These are phyloP conservation scores for Vireo altiloquus DNA, from an alignment of 2,113 vertebrate genomes.

Conservation along the genomic window DNA sequence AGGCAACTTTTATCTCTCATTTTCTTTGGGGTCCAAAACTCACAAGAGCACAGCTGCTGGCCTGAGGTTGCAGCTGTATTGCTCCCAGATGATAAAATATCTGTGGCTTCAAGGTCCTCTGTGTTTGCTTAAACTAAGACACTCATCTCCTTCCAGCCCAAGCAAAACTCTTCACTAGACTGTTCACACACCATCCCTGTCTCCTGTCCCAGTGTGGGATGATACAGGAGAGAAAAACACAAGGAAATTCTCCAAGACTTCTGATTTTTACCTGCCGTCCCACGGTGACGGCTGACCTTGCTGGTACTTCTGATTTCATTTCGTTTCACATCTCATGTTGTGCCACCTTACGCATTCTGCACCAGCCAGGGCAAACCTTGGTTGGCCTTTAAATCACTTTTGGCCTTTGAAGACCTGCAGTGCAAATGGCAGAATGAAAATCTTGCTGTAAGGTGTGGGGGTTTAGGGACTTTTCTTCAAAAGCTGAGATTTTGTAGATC, in stretches of 20 bases:
- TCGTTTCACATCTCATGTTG: not conserved
- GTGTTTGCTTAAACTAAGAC: not conserved
- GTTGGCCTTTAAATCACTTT: not conserved
- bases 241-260: not conserved
- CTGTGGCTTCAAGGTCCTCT: not conserved
- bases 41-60: slow-evolving; percentile 27
- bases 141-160: not conserved
- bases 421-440: not conserved
- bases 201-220: not conserved
- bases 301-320: not conserved
- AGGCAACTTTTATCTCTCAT: slow-evolving; percentile 28
- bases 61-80: not conserved
- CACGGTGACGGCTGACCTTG: not conserved
- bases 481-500: not conserved
- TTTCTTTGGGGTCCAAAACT: not conserved
- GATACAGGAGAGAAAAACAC: not conserved
- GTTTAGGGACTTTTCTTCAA: not conserved
- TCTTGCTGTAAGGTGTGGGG: not conserved
- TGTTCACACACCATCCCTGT: not conserved
- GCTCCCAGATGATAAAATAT: slow-evolving; percentile 41
- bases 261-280: not conserved
- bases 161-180: not conserved
- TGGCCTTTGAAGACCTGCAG: not conserved
- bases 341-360: not conserved
- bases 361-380: not conserved